These are phyloP conservation scores for Ametastegia equiseti DNA, from an alignment of 2,888 invertebrate genomes.

Conservation along the genomic window DNA sequence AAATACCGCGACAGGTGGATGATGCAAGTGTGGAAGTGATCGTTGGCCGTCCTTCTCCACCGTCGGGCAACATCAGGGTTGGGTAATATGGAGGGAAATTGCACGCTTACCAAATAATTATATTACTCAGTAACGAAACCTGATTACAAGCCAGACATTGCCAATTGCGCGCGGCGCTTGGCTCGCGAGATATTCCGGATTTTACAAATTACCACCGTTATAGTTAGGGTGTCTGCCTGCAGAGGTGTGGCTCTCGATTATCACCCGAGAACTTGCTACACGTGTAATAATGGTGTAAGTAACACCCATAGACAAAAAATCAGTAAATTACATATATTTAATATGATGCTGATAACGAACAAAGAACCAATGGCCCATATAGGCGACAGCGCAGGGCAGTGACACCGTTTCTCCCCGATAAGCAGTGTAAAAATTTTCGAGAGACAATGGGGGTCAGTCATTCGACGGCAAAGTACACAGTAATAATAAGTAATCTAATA, in stretches of 20 bases:
- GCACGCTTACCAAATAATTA: slow-evolving; percentile 69
- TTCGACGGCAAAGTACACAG: background rate
- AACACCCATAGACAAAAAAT: background rate
- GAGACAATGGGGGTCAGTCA: slow-evolving; percentile 16
- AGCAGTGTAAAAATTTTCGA: slow-evolving; percentile 2
- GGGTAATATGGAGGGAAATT: slow-evolving; percentile 62
- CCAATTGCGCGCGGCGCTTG: slow-evolving; percentile 63
- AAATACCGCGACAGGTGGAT: no score
- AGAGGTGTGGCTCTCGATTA: no score
- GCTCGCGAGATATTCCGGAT: slow-evolving; percentile 51
- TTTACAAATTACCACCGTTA: background rate
- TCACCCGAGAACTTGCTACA: no score
- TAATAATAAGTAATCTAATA: background rate
- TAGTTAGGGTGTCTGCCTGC: no score
- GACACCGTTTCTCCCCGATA: slow-evolving; percentile 8
- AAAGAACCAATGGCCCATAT: background rate
- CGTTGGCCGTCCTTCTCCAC: background rate
- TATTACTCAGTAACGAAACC: slow-evolving; percentile 69
- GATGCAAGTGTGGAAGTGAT: no score
- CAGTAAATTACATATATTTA: background rate
- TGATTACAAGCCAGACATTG: slow-evolving; percentile 71
- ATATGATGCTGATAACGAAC: background rate
- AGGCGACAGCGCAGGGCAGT: background rate
- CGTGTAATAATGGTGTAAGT: background rate
- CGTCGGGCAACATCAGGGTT: slow-evolving; percentile 18